Evolutionary conservation across 2,113 vertebrate genomes (phyloP), one percentile per base, ranked within the genome.

Genomic region (Neolamprologus modestus): DNA sequence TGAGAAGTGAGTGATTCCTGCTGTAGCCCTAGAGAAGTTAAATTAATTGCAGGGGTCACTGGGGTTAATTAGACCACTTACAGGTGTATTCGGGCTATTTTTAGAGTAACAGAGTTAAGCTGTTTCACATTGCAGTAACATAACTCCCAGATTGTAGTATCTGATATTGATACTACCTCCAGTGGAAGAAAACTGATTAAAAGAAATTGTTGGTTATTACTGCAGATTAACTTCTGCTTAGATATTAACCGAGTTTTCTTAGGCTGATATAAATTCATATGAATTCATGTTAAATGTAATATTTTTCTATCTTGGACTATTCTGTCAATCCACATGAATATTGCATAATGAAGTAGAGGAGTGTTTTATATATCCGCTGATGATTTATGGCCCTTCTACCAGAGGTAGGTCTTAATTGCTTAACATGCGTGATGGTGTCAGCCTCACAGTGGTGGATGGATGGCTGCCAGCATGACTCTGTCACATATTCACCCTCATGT

Each of bases 361-460:
- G 57, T 47, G 68, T 89, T 88, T 92, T 83, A 35, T 86, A 78
- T 26, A 52, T 81, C 90, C 80, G 84, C 84, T 63, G 88, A 79
- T 92, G 95, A 96, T 95, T 95, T 93, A 94, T 92, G 84, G 82
- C 78, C 81, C 86, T 66, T 89, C 84, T 24, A 16, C 59, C 28
- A 10, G 45, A 79, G 81, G 91, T 94, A 80, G 24, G 71, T 89
- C 85, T 90, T 95, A 95, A 95, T 94, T 94, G 92, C 83, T 86
- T 84, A 92, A 93, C 91, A 91, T 73, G 57, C 54, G 63, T 90
- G 90, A 95, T 92, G 91, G 92, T 93, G 92, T 96, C 95, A 89
- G 91, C 78, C 82, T 91, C 88, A 35, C 91, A 33, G 92, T 90
- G 91, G 91, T 88, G 91, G 94, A 95, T 94, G 91, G 93, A 94